Conservation (phyloP, 2,797 vertebrate species). For the Myiotriccus ornatus region DNA sequence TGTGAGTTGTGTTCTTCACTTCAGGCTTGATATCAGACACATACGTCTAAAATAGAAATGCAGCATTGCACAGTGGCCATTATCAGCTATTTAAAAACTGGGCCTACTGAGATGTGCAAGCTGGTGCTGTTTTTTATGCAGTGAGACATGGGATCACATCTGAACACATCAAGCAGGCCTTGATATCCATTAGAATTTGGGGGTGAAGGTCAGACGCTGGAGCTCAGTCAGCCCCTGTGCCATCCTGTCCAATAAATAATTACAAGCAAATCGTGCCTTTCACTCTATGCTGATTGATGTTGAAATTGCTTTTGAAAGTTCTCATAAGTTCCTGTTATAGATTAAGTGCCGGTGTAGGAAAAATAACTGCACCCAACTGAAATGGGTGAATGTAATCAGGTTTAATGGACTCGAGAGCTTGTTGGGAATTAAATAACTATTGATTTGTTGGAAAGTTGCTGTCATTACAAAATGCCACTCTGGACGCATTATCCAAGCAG, state of each 20-base stretch:
- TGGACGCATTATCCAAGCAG: conserved; percentile 81
- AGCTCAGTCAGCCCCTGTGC: conserved; percentile 69
- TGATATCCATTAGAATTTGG: conserved; percentile 57
- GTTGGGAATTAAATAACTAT: conserved; percentile 95
- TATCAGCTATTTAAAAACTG: neutral
- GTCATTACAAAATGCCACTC: conserved; percentile 91
- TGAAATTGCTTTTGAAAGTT: conserved; percentile 92
- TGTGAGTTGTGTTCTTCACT: neutral
- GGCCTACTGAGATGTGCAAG: neutral
- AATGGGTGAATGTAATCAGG: conserved; percentile 91
- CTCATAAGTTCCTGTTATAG: conserved; percentile 92
- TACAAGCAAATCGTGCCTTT: conserved; percentile 83
- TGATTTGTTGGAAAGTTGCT: conserved; percentile 90
- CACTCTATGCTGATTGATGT: conserved; percentile 87
- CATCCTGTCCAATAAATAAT: conserved; percentile 84
- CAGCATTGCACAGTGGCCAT: neutral
- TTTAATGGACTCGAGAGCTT: conserved; percentile 91
- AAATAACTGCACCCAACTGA: conserved; percentile 88
- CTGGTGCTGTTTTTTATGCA: neutral
- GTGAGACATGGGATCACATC: neutral
- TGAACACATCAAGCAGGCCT: neutral
- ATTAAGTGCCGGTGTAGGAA: conserved; percentile 89
- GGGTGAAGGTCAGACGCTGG: conserved; percentile 68
- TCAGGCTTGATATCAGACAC: neutral
- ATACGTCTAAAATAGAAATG: neutral